Evolutionary conservation across 2,888 invertebrate species (phyloP), one percentile per base, ranked within the genome.

Genomic region (Drosophila gaucha): DNA sequence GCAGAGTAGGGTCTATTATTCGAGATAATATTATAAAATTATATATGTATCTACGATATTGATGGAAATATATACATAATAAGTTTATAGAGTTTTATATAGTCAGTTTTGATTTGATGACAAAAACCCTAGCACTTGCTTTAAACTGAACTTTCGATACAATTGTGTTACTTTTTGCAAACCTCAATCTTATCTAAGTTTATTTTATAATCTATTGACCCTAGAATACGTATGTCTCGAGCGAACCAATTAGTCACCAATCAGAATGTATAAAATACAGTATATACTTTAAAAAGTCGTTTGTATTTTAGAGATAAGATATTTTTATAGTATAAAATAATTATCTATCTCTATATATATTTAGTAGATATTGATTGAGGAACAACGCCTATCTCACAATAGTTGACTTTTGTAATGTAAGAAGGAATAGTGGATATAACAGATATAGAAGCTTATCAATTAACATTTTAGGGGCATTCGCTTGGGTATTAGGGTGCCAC

Each of bases 171-270:
- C 16, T 5, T 26, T 26, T 6, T 5, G 6, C 33, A 20, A 3
- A 24, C 10, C 22, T 43, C 16, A 28, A 43, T 43, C 18, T 44
- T 28, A 46, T 46, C 31, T n/a, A 30, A 3, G 18, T 18, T 26
- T 8, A 6, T 47, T 35, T 12, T 26, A 12, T 26, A 26, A 18
- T 49, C 33, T 12, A 33, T 47, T 12, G 2, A 24, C 47, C 16
- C 16, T 4, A 10, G 3, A 36, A 36, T 12, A 36, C 1, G 16
- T 24, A 6, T 3, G 22, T 18, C 3, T n/a, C 6, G 16, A 12
- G 2, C 12, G n/a, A n/a, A n/a, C n/a, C n/a, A n/a, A 26, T 50
- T 26, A 50, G 49, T 50, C 49, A 50, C 12, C 12, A 26, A 51
- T 12, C 5, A n/a, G n/a, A 26, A n/a, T n/a, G n/a, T n/a, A n/a